A percentile compares a stretch with the other conserved stretches of the same genome.
Evolutionary conservation across 1,140 invertebrate species (phyloP).

Genomic region (Macrostomum lignano): DNA sequence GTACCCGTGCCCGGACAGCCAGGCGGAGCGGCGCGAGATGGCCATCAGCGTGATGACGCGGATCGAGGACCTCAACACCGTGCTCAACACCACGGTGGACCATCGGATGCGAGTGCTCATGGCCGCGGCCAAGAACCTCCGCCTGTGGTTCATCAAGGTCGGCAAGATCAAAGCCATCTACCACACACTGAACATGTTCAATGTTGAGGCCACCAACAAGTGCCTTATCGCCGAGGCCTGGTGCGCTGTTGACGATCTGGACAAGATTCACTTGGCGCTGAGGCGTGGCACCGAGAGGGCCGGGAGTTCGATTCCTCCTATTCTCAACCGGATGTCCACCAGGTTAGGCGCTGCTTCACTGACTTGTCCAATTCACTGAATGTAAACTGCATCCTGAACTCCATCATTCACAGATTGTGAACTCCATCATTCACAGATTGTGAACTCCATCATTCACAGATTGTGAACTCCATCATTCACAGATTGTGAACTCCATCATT

Average conservation of each 20-base stretch:
- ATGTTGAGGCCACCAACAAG: slow-evolving; percentile 46
- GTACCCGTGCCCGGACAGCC: slow-evolving; percentile 74
- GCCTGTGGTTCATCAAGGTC: slow-evolving; percentile 35
- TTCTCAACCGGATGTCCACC: slow-evolving; percentile 67
- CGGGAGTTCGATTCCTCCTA: slow-evolving; percentile 70
- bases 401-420: too few species aligned
- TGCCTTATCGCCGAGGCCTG: slow-evolving; percentile 94
- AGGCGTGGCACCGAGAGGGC: slow-evolving; percentile 36
- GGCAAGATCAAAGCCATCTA: slow-evolving; percentile 52
- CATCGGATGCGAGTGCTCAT: slow-evolving; percentile 67
- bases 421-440: too few species aligned
- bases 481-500: too few species aligned
- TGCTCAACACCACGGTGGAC: slow-evolving; percentile 74
- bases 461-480: too few species aligned
- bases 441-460: too few species aligned
- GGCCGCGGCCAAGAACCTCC: slow-evolving; percentile 63
- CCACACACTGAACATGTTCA: slow-evolving; percentile 44
- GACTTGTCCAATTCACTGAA: too few species aligned
- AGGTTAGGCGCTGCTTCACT: too few species aligned
- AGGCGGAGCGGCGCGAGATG: slow-evolving; percentile 65
- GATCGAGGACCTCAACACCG: slow-evolving; percentile 70
- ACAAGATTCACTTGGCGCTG: slow-evolving; percentile 59
- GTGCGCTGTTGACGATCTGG: slow-evolving; percentile 67
- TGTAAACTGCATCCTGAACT: too few species aligned
- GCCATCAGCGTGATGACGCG: slow-evolving; percentile 66